Base-by-base conservation (phyloP, 2,113 vertebrate genomes). In the Bothrops jararaca region DNA sequence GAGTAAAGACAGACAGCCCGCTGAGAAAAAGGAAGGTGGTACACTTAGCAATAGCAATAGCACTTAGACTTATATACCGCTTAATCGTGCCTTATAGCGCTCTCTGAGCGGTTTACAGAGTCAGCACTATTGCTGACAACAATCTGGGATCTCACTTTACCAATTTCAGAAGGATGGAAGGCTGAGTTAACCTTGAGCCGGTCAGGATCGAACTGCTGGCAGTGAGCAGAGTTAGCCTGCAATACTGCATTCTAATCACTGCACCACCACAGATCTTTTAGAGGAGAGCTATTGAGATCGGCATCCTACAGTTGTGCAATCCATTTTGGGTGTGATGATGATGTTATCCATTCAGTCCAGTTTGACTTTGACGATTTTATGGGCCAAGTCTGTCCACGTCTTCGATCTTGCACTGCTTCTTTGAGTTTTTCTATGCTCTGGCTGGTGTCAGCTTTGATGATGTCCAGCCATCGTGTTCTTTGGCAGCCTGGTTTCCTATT, bases 1-100 rank as follows among this genome's bases (percentile, higher is more conserved):
- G 95, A 92, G 95, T 93, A 92, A 85, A 95, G 85, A 89, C 93
- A 92, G 91, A 92, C 57, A 69, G 53, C 6, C 26, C 74, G n/a
- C 93, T 91, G 90, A 74, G 92, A 57, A 50, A 64, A 91, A 91
- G 53, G 29, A 34, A 23, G 42, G 22, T 86, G 85, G 45, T 86
- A 7, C 22, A 7, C 22, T 42, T 45, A 58, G 57, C 52, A 53
- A 53, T 50, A 50, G 48, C 48, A 9, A 53, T 50, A 50, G 48
- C 48, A 9, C 8, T 50, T 50, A 50, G 48, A 50, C 8, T 50
- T 50, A 9, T 50, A 50, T 50, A 50, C 48, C 9, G 8, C 48
- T 50, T 50, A 50, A 50, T 50, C 9, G 48, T 50, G 48, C 29
- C 26, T 69, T n/a, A 69, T 22, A 53, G 52, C 52, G 52, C 52